These are phyloP conservation scores for Pecten maximus DNA, from an alignment of 2,888 invertebrate genomes.

Conservation along the genomic window DNA sequence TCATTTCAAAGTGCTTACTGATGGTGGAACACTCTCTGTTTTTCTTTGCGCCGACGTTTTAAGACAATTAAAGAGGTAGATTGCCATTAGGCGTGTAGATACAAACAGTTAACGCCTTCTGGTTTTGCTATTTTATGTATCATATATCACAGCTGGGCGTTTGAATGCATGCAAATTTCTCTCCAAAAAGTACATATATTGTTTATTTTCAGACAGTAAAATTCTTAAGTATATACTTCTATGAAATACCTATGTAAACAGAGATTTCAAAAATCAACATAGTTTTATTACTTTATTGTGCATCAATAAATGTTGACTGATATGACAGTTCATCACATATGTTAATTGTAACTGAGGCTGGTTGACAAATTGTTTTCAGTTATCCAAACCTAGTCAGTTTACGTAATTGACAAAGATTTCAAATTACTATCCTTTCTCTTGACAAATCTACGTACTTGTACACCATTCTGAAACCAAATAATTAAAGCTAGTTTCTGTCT, in stretches of 20 bases:
- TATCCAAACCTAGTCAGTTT: no score
- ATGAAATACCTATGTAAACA: neutral
- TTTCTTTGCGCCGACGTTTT: slow-evolving; percentile 18
- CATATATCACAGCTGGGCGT: neutral
- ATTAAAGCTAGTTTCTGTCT: no score
- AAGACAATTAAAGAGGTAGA: slow-evolving; percentile 27
- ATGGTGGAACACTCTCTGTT: neutral
- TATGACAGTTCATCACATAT: no score
- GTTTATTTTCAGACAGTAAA: neutral
- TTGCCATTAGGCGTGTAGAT: neutral
- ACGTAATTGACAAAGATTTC: no score
- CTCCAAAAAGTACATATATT: neutral
- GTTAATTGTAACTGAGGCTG: no score
- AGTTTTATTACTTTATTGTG: no score
- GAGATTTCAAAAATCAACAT: neutral
- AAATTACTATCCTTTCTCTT: no score
- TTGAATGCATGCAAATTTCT: neutral
- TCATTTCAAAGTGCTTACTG: slow-evolving; percentile 5
- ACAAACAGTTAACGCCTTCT: neutral
- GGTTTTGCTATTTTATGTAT: slow-evolving; percentile 26
- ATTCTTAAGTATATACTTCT: neutral
- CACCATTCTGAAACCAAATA: no score
- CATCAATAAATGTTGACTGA: no score
- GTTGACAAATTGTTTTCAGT: no score
- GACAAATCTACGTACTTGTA: no score